Conservation (phyloP, 2,888 invertebrate genomes). For the Eumerus sabulonum region DNA sequence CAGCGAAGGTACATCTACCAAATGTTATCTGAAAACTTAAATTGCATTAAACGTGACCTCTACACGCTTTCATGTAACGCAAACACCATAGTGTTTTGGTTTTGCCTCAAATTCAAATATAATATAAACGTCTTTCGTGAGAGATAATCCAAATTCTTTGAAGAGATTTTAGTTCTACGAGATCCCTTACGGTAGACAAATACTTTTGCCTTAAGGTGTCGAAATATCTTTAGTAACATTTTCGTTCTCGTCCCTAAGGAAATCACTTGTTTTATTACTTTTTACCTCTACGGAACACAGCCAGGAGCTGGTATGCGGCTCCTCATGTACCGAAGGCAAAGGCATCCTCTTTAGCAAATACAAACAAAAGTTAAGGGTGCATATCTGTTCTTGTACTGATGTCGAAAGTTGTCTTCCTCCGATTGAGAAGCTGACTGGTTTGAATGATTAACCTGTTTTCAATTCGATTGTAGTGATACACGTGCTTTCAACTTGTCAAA, state of each 20-base stretch:
- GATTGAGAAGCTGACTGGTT: neutral
- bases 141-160: no score
- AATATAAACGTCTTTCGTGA: no score
- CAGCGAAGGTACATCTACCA: no score
- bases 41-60: no score
- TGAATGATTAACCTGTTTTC: conserved; percentile 33
- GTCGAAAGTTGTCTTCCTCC: neutral
- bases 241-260: neutral
- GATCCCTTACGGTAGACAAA: conserved; percentile 34
- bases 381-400: neutral
- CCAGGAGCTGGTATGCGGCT: neutral
- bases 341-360: conserved; percentile 7
- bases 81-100: no score
- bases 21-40: no score
- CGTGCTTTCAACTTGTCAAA: conserved; percentile 22
- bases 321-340: conserved; percentile 1
- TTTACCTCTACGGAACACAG: conserved; percentile 5
- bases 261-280: conserved; percentile 19
- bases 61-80: no score
- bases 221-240: conserved; percentile 43
- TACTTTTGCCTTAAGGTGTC: conserved; percentile 36
- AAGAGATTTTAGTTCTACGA: conserved; percentile 2
- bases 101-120: no score
- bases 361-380: no score
- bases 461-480: conserved; percentile 22